Percentiles rank a stretch among this genome's conserved stretches.
phyloP scores from a whole-genome alignment of 2,797 vertebrate genomes.

The Pantherophis alleghaniensis region DNA sequence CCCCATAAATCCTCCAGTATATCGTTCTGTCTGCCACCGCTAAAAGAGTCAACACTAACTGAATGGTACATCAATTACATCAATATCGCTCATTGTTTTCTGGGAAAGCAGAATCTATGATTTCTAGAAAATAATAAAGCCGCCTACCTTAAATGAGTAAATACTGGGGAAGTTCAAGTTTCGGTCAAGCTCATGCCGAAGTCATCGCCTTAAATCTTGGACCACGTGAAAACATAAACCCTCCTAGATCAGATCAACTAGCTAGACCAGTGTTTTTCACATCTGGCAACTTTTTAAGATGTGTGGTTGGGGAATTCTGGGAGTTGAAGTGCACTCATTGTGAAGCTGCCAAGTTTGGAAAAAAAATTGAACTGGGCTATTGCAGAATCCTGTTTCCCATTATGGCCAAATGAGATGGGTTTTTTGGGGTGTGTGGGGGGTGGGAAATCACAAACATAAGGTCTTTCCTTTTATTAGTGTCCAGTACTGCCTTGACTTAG shows the following conservation, averaged over 20 bases:
- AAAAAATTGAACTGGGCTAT: neutral
- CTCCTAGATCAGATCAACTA: neutral
- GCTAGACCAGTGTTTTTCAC: neutral
- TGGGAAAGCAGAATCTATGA: neutral
- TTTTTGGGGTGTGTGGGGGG: no score
- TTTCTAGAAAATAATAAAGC: neutral
- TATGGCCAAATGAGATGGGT: neutral
- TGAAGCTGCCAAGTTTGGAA: neutral
- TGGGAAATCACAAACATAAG: neutral
- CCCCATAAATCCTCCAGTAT: neutral
- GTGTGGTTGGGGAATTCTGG: neutral
- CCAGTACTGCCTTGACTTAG: neutral
- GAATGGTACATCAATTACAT: neutral
- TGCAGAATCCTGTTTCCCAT: neutral
- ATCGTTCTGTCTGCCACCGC: neutral
- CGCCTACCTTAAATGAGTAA: neutral
- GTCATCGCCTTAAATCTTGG: neutral
- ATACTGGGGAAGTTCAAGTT: neutral
- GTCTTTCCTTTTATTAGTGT: neutral
- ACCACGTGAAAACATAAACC: neutral
- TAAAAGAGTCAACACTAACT: neutral
- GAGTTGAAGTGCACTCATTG: neutral
- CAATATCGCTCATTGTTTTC: neutral
- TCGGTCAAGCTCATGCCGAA: neutral
- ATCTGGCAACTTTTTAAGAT: neutral